Conservation (phyloP, 1,140 invertebrate genomes). For the Andricus grossulariae region DNA sequence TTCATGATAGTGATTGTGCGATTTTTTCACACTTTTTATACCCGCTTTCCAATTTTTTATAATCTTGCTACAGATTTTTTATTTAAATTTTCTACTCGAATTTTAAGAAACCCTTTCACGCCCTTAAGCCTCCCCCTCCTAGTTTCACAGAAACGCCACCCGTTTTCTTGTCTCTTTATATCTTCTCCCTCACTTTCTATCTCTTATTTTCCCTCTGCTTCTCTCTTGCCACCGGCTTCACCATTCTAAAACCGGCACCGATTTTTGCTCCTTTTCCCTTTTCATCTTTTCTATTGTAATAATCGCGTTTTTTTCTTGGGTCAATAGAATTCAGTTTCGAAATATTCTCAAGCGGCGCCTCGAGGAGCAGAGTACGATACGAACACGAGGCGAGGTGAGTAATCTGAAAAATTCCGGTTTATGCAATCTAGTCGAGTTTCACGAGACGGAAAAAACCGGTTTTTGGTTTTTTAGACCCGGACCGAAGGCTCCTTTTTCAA, state of each 20-base stretch:
- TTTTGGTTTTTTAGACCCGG: not conserved
- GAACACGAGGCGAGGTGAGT: slow-evolving; percentile 13
- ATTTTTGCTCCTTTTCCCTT: slow-evolving; percentile 5
- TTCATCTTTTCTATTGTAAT: not conserved
- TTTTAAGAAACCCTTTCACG: slow-evolving; percentile 27
- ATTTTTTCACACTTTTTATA: slow-evolving; percentile 9
- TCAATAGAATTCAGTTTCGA: slow-evolving; percentile 5
- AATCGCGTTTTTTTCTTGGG: not conserved
- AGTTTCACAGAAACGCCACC: slow-evolving; percentile 14
- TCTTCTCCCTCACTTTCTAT: slow-evolving; percentile 13
- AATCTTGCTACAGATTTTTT: not conserved
- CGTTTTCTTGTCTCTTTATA: slow-evolving; percentile 5
- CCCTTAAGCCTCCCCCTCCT: slow-evolving; percentile 25
- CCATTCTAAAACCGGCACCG: not conserved
- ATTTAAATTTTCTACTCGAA: not conserved
- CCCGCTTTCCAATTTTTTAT: not conserved
- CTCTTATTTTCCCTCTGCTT: slow-evolving; percentile 30
- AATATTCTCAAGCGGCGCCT: not conserved
- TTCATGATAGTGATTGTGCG: slow-evolving; percentile 21
- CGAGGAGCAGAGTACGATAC: not conserved
- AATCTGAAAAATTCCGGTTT: slow-evolving; percentile 27
- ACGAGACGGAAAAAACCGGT: slow-evolving; percentile 8
- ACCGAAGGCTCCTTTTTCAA: not conserved
- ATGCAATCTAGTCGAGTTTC: not conserved
- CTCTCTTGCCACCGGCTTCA: not conserved